Evolutionary conservation across 2,113 vertebrate species (phyloP).

Genomic region (Telmatochromis sp.): DNA sequence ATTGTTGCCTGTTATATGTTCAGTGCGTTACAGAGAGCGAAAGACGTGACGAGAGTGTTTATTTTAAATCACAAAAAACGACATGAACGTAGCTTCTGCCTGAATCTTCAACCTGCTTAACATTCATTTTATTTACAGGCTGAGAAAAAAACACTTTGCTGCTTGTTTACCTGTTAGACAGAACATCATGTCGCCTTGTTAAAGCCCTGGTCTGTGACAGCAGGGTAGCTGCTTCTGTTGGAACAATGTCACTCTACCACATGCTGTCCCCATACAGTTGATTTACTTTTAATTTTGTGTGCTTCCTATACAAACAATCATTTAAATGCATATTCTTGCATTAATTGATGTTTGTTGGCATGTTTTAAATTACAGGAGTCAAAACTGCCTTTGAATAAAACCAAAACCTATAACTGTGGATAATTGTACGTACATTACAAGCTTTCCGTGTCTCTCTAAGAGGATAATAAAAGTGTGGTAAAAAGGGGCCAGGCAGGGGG

Average conservation of each 20-base stretch:
- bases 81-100: neutral
- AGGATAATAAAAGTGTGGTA: conserved; percentile 9
- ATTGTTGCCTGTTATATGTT: neutral
- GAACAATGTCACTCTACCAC: conserved; percentile 14
- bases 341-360: neutral
- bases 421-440: neutral
- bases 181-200: conserved; percentile 17
- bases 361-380: neutral
- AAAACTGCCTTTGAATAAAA: neutral
- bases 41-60: neutral
- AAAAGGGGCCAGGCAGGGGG: neutral
- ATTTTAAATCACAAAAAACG: neutral
- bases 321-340: neutral
- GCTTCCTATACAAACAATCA: neutral
- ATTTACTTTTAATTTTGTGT: neutral
- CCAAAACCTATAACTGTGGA: neutral
- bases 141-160: neutral
- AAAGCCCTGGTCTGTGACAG: conserved; percentile 14
- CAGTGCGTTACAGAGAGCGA: neutral
- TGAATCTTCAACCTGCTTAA: neutral
- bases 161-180: conserved; percentile 7
- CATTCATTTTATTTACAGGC: neutral
- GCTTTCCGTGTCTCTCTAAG: neutral
- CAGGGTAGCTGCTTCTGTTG: conserved; percentile 1
- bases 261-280: neutral